Percentiles rank a stretch among this genome's conserved stretches.
These are phyloP conservation scores for Pterostichus madidus DNA, from an alignment of 2,888 invertebrate genomes.

Conservation along the genomic window DNA sequence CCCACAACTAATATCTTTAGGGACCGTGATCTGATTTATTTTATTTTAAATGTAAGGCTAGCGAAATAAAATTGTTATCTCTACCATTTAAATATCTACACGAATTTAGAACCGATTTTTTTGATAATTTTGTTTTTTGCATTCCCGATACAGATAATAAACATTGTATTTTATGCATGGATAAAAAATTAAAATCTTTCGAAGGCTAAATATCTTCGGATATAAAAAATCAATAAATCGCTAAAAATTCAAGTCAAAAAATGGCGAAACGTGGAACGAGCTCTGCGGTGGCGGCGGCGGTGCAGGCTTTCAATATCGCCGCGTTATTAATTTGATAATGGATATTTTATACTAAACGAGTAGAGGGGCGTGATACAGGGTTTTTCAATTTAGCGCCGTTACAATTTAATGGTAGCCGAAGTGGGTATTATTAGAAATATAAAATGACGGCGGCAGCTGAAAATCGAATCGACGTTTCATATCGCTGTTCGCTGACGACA, in stretches of 20 bases:
- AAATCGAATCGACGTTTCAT: conserved; percentile 49
- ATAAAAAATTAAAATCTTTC: conserved; percentile 12
- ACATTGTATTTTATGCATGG: too few relatives aligned
- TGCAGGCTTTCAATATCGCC: conserved; percentile 69
- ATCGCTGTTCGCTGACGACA: conserved; percentile 25
- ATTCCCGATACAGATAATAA: too few relatives aligned
- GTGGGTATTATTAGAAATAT: conserved; percentile 66
- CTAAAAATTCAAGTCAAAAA: conserved; percentile 59
- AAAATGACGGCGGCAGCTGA: conserved; percentile 59
- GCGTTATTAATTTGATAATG: conserved; percentile 75
- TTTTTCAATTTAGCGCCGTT: conserved; percentile 74
- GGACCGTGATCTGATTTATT: too few relatives aligned
- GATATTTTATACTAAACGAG: conserved; percentile 72
- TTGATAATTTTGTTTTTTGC: too few relatives aligned
- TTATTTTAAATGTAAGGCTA: too few relatives aligned
- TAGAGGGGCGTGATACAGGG: conserved; percentile 73
- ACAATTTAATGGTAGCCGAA: conserved; percentile 66
- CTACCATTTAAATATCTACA: too few relatives aligned
- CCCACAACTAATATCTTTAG: too few relatives aligned
- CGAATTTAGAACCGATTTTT: too few relatives aligned
- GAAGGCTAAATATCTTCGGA: conserved; percentile 34
- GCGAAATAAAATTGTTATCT: too few relatives aligned
- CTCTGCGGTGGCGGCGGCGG: conserved; percentile 26
- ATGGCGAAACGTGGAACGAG: conserved; percentile 30
- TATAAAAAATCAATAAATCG: conserved; percentile 59